Conservation (phyloP, 2,888 invertebrate genomes). For the Liposcelis brunnea region DNA sequence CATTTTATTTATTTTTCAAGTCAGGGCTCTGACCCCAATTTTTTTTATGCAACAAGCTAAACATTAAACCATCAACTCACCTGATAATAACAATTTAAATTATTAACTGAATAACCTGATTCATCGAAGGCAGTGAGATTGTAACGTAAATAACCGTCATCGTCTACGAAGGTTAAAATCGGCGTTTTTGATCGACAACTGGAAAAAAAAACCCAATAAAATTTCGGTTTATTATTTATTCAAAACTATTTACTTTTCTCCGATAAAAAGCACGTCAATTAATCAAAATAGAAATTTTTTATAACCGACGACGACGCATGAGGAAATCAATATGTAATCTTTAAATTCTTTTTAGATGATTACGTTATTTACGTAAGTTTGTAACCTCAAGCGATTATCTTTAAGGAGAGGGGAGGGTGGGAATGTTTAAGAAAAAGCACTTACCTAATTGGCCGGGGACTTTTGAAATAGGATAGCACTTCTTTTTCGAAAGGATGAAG, state of each 20-base stretch:
- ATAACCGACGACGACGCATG: background rate
- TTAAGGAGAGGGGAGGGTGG: background rate
- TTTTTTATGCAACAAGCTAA: too few species aligned
- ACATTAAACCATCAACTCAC: background rate
- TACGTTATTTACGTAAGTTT: too few species aligned
- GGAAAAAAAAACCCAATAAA: too few species aligned
- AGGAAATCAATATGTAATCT: too few species aligned
- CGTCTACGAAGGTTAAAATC: slow-evolving; percentile 16
- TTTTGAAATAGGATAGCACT: slow-evolving; percentile 14
- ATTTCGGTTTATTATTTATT: too few species aligned
- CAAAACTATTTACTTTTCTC: background rate
- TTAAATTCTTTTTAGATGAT: too few species aligned
- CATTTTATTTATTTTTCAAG: too few species aligned
- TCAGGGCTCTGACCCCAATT: too few species aligned
- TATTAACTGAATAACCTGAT: slow-evolving; percentile 14
- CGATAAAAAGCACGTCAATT: background rate
- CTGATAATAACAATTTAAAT: background rate
- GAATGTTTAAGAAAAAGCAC: slow-evolving; percentile 1
- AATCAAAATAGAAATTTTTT: background rate
- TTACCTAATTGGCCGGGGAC: slow-evolving; percentile 16
- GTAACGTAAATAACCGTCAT: slow-evolving; percentile 16
- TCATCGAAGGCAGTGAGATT: slow-evolving; percentile 16
- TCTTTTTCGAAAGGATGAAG: slow-evolving; percentile 17
- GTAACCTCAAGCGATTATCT: too few species aligned
- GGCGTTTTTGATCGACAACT: slow-evolving; percentile 15